Base-by-base conservation (phyloP, 2,888 invertebrate species). In the Macrophya alboannulata region DNA sequence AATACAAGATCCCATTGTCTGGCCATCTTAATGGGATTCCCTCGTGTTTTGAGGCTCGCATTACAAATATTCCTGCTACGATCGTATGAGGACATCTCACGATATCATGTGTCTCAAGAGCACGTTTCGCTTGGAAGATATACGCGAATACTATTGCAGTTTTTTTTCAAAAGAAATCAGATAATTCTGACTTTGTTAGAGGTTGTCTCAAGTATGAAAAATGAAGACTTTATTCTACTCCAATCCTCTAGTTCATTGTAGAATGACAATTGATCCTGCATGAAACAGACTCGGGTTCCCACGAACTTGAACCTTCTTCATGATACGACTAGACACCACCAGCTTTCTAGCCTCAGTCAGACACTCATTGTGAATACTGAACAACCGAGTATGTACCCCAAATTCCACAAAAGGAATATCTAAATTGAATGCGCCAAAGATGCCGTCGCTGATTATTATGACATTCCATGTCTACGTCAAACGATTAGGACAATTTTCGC, bases 71-170 rank as follows among this genome's bases (percentile, higher is more conserved):
- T 43, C n/a, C 9, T 6, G 40, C 71, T n/a, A 17, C n/a, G n/a
- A n/a, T 62, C 62, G 25, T 71, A 40, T 43, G 71, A 12, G 40
- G 71, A 71, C 71, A n/a, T 71, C 71, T 71, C n/a, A 31, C 17
- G n/a, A 43, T 3, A 71, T 71, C 71, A n/a, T 37, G 71, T 71
- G 37, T 43, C 43, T 40, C 68, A 8, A 37, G 37, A 68, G 37
- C 68, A 68, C 68, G 68, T 68, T 68, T 68, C 68, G 37, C 71
- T 40, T 40, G 21, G 40, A 25, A 62, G n/a, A 55, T 55, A 55
- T 55, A 55, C 55, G 55, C n/a, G 55, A n/a, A 51, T 51, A 51
- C 51, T 51, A 6, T 51, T 1, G n/a, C 51, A 51, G 51, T 5
- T 51, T n/a, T 17, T 51, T 51, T n/a, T 51, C 31, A 31, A 31